A percentile compares a stretch with the other conserved stretches of the same genome.
phyloP scores from a whole-genome alignment of 2,888 invertebrate genomes.

The Diloba caeruleocephala region DNA sequence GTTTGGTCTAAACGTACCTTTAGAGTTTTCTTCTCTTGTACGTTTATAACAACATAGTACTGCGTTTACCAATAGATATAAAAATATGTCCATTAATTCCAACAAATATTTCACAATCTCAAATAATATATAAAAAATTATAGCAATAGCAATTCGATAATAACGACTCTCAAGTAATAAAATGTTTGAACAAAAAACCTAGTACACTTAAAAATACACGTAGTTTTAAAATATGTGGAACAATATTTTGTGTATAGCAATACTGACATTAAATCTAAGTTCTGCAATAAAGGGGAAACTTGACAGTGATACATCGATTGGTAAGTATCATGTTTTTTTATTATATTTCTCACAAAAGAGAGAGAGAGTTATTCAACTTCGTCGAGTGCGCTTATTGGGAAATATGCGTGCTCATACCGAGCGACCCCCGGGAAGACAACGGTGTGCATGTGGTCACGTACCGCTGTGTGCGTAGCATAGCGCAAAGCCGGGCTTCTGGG shows the following conservation, averaged over 20 bases:
- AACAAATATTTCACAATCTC: conserved; percentile 19
- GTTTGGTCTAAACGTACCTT: no score
- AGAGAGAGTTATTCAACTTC: no score
- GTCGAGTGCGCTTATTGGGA: no score
- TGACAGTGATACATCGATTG: background rate
- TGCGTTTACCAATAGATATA: no score
- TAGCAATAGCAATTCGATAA: conserved; percentile 3
- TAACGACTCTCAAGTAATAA: conserved; percentile 12
- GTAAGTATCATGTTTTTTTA: conserved; percentile 12
- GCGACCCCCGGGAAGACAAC: no score
- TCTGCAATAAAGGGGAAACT: background rate
- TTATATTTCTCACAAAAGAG: background rate
- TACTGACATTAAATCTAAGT: conserved; percentile 10
- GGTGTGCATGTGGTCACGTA: no score
- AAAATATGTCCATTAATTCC: background rate
- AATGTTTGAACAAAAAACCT: background rate
- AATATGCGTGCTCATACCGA: no score
- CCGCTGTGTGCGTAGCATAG: no score
- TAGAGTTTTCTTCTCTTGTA: no score
- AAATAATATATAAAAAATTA: conserved; percentile 24
- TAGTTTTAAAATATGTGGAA: conserved; percentile 30
- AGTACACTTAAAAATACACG: background rate
- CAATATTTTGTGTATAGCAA: conserved; percentile 11
- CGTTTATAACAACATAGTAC: no score
- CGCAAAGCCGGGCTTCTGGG: no score